Conservation (phyloP, 2,797 vertebrate species). For the Helarctos malayanus region DNA sequence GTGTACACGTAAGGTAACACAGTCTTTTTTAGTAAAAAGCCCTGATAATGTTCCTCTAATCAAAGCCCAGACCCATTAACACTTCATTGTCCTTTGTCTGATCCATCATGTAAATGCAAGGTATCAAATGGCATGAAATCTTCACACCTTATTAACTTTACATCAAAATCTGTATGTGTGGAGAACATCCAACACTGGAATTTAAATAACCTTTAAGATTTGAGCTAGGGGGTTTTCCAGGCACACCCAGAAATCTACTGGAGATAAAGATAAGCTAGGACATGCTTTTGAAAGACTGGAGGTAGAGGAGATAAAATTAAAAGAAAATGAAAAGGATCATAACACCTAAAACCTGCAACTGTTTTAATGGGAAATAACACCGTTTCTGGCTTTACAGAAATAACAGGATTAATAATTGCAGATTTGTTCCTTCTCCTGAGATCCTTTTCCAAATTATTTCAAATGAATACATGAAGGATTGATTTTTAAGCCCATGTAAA, state of each 20-base stretch:
- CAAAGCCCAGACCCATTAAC: background rate
- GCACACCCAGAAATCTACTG: slow-evolving; percentile 48
- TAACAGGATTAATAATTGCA: slow-evolving; percentile 75
- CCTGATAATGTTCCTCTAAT: background rate
- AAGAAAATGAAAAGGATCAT: slow-evolving; percentile 42
- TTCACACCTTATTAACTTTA: slow-evolving; percentile 51
- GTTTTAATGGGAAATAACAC: slow-evolving; percentile 13
- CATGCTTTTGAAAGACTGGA: slow-evolving; percentile 17
- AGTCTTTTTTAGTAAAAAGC: background rate
- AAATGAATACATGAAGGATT: slow-evolving; percentile 87
- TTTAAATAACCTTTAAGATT: slow-evolving; percentile 62
- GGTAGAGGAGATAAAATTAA: slow-evolving; percentile 63
- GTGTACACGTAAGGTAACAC: background rate
- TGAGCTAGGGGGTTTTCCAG: slow-evolving; percentile 26
- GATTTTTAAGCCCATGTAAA: slow-evolving; percentile 89
- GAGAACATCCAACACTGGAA: background rate
- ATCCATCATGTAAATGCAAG: background rate
- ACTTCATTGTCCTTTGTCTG: background rate
- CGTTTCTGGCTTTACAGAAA: slow-evolving; percentile 73
- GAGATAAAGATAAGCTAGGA: slow-evolving; percentile 53
- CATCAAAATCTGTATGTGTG: slow-evolving; percentile 35
- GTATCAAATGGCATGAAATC: slow-evolving; percentile 12
- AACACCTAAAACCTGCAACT: slow-evolving; percentile 60
- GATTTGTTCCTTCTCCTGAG: slow-evolving; percentile 84
- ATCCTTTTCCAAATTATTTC: slow-evolving; percentile 84